These are phyloP conservation scores for Pocillopora damicornis DNA, from an alignment of 64 coral and sea anemone species.

Conservation along the genomic window DNA sequence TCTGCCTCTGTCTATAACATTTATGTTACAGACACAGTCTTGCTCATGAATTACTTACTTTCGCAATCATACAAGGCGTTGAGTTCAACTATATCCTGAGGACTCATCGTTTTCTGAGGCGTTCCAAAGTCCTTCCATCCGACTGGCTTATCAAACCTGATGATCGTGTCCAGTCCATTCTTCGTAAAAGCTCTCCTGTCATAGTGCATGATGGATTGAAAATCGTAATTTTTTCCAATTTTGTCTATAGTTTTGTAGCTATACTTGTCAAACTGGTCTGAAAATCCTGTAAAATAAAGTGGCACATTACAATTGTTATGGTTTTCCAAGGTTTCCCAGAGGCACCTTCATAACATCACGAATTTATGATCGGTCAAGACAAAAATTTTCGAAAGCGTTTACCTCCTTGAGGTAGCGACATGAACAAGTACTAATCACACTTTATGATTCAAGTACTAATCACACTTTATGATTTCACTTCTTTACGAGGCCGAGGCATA, in stretches of 20 bases:
- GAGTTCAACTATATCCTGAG: conserved; percentile 40
- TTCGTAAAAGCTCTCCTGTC: conserved; percentile 52
- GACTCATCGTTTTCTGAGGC: conserved; percentile 20
- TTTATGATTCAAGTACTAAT: too few relatives aligned
- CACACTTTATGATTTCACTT: too few relatives aligned
- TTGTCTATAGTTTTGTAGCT: conserved; percentile 41
- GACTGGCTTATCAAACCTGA: conserved; percentile 15
- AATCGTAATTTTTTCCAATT: conserved; percentile 53
- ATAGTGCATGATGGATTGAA: conserved; percentile 57
- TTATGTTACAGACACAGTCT: too few relatives aligned
- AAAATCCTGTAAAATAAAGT: conserved; percentile 17
- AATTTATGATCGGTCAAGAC: too few relatives aligned
- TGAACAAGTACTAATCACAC: too few relatives aligned
- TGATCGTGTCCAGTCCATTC: conserved; percentile 56
- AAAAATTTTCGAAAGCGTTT: too few relatives aligned
- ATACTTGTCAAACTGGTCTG: conserved; percentile 65
- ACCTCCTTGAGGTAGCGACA: too few relatives aligned
- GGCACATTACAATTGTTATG: too few relatives aligned
- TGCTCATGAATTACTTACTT: conserved; percentile 11
- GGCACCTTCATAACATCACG: too few relatives aligned
- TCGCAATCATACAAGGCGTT: conserved; percentile 45
- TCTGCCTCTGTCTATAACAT: too few relatives aligned
- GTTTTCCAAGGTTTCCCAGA: too few relatives aligned
- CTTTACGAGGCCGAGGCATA: too few relatives aligned
- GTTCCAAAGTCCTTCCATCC: conserved; percentile 34